Conservation (phyloP, 64 coral and sea anemone species). For the Montipora efflorescens region DNA sequence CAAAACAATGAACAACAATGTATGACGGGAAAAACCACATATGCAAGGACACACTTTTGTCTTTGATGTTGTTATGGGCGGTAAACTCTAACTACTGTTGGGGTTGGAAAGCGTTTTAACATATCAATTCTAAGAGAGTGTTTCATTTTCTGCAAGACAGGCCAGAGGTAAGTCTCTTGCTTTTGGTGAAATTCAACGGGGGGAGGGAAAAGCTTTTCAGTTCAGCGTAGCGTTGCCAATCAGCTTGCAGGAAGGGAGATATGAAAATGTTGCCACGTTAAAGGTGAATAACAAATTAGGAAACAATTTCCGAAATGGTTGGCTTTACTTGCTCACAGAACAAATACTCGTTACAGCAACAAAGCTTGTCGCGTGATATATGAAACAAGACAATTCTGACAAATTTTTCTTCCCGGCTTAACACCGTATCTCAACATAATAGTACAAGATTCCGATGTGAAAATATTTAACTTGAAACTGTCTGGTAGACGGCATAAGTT, state of each 20-base stretch:
- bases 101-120: background rate
- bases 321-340: background rate
- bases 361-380: background rate
- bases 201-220: background rate
- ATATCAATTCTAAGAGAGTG: background rate
- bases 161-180: background rate
- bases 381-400: background rate
- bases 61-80: constrained; percentile 41
- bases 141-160: background rate
- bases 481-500: constrained; percentile 10
- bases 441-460: background rate
- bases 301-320: constrained; percentile 29
- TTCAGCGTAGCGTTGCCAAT: background rate
- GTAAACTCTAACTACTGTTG: background rate
- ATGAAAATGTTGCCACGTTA: constrained; percentile 9
- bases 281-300: constrained; percentile 48
- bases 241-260: background rate
- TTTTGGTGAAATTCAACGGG: background rate
- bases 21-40: constrained; percentile 34
- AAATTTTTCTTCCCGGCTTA: background rate
- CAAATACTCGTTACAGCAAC: background rate
- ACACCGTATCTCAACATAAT: background rate
- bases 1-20: constrained; percentile 25
- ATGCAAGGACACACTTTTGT: background rate
- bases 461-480: constrained; percentile 8